Evolutionary conservation across 2,113 vertebrate species (phyloP), one percentile per base, ranked within the genome.

Genomic region (Saguinus imperator): DNA sequence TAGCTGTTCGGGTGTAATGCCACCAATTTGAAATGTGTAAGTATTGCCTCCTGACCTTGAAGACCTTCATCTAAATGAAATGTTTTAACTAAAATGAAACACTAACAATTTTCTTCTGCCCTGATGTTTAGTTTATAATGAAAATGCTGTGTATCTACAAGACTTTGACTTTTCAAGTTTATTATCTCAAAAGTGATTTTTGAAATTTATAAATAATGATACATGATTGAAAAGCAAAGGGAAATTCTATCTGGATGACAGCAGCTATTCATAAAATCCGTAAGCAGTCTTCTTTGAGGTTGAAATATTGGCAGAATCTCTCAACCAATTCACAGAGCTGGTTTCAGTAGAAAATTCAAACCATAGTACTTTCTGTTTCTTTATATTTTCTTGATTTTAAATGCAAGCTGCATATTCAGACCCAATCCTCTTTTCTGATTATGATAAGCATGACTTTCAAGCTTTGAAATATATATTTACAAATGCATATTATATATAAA

Each of bases 31-130:
- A 97, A 98, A 97, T 95, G 57, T 91, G 87, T 93, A 61, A 85
- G 52, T 55, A 90, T 97, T 97, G 97, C 92, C 66, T 97, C 14
- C 61, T 97, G 94, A 96, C 97, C 96, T 97, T 81, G 97, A 97
- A 97, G 97, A 98, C 87, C 97, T 91, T 75, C n/a, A 58, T 96
- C 95, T 97, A 98, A 98, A 98, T 98, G 96, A 96, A 96, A 97
- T 94, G 79, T 97, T 98, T 98, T 97, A 98, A 98, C 97, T 96
- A 97, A 98, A 98, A 97, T 82, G 90, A 87, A 97, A 94, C 68
- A 89, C 35, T 81, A 77, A 85, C 90, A 50, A 27, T 76, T 94
- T 98, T 37, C 91, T 98, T 94, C 80, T 95, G 68, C 16, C 87
- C 12, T 93, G 87, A 90, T 98, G 92, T 95, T 98, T 97, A 93